Percentiles rank a stretch among this genome's conserved stretches.
These are phyloP conservation scores for Bathynomus jamesi DNA, from an alignment of 1,140 invertebrate species.

Conservation along the genomic window DNA sequence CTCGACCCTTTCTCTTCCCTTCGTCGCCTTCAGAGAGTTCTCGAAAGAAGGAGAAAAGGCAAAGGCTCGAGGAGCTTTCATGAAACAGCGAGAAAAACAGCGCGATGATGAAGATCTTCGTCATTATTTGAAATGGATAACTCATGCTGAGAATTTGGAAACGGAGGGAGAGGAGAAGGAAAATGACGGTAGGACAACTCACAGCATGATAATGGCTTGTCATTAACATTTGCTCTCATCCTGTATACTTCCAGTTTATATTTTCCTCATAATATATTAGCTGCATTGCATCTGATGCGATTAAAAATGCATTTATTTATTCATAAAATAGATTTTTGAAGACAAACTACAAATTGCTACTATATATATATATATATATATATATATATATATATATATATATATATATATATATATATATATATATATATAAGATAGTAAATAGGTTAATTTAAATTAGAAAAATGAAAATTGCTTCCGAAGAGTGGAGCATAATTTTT, in stretches of 20 bases:
- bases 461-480: too few relatives aligned
- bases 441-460: too few relatives aligned
- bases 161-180: constrained; percentile 43
- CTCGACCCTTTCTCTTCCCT: neutral
- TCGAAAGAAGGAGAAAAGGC: constrained; percentile 64
- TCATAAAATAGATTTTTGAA: constrained; percentile 6
- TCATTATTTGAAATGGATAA: constrained; percentile 61
- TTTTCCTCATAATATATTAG: neutral
- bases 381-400: constrained; percentile 18
- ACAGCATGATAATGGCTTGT: neutral
- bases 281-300: neutral
- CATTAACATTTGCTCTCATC: neutral
- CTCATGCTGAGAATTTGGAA: constrained; percentile 58
- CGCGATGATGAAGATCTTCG: constrained; percentile 58
- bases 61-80: constrained; percentile 57
- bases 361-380: constrained; percentile 26
- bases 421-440: too few relatives aligned
- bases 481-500: too few relatives aligned
- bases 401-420: constrained; percentile 22
- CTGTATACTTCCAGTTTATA: neutral
- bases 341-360: constrained; percentile 1
- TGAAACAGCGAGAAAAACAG: constrained; percentile 58
- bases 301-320: neutral
- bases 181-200: constrained; percentile 30
- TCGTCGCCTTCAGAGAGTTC: constrained; percentile 50